phyloP scores from a whole-genome alignment of 2,888 invertebrate genomes.

The Pachymerium ferrugineum region DNA sequence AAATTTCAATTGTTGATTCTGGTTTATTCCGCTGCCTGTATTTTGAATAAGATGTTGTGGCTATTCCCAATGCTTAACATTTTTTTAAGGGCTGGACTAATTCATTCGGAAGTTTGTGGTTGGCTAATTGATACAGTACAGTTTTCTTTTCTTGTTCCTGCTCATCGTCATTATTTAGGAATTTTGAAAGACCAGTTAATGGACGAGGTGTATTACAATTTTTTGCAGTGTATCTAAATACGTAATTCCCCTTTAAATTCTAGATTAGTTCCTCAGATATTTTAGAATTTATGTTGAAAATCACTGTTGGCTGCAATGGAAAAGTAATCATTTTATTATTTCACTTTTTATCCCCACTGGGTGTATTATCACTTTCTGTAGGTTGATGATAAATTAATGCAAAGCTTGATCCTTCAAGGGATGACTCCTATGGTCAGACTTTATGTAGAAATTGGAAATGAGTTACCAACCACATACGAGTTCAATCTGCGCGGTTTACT shows the following conservation, averaged over 20 bases:
- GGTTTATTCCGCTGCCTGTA: too few species aligned
- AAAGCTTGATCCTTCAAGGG: slow-evolving; percentile 5
- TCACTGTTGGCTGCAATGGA: not conserved
- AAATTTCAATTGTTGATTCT: too few species aligned
- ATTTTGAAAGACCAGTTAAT: not conserved
- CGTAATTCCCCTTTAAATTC: not conserved
- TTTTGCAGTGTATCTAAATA: not conserved
- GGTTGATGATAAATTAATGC: not conserved
- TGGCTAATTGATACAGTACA: not conserved
- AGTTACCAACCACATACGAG: not conserved
- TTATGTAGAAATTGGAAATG: not conserved
- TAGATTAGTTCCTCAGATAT: not conserved
- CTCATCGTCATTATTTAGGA: not conserved
- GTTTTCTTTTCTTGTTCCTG: not conserved
- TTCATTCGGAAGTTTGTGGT: not conserved
- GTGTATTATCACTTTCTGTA: not conserved
- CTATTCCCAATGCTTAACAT: not conserved
- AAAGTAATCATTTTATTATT: not conserved
- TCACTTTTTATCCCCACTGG: not conserved
- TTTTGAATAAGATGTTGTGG: too few species aligned
- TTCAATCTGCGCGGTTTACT: not conserved
- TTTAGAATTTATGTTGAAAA: not conserved
- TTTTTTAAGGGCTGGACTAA: not conserved
- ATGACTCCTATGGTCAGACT: not conserved
- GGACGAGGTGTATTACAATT: not conserved